These are phyloP conservation scores for Poeciliopsis presidionis DNA, from an alignment of 2,797 vertebrate genomes.

Conservation along the genomic window DNA sequence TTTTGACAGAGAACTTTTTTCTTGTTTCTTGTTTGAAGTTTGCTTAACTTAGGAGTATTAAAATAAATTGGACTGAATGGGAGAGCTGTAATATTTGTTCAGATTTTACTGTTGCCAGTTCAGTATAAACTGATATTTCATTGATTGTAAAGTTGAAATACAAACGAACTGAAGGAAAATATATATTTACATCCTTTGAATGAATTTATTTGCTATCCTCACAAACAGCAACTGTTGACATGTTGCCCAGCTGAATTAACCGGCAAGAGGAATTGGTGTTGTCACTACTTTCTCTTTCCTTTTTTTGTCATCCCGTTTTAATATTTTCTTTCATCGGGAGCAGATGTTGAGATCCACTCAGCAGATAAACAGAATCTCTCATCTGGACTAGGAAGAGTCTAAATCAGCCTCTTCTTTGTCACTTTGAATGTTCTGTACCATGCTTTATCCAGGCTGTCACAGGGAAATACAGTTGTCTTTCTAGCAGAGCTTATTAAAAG, in stretches of 20 bases:
- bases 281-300: slow-evolving; percentile 39
- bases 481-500: slow-evolving; percentile 37
- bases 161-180: slow-evolving; percentile 14
- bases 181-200: slow-evolving; percentile 30
- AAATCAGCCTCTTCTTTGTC: slow-evolving; percentile 63
- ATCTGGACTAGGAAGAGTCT: slow-evolving; percentile 55
- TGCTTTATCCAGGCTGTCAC: slow-evolving; percentile 52
- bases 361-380: slow-evolving; percentile 64
- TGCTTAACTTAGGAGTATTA: background rate
- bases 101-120: background rate
- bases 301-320: slow-evolving; percentile 50
- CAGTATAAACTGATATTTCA: background rate
- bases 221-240: slow-evolving; percentile 22
- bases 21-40: background rate
- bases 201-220: slow-evolving; percentile 25
- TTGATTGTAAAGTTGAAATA: background rate
- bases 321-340: slow-evolving; percentile 61
- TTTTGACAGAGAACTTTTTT: no score
- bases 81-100: background rate
- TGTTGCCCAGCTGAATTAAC: slow-evolving; percentile 43
- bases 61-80: background rate
- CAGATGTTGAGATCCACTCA: slow-evolving; percentile 74
- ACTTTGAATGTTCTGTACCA: slow-evolving; percentile 64
- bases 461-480: slow-evolving; percentile 45
- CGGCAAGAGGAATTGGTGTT: slow-evolving; percentile 45